Percentiles rank a stretch among this genome's conserved stretches.
These are phyloP conservation scores for Heliopora coerulea DNA, from an alignment of 92 coral and sea anemone species.

Conservation along the genomic window DNA sequence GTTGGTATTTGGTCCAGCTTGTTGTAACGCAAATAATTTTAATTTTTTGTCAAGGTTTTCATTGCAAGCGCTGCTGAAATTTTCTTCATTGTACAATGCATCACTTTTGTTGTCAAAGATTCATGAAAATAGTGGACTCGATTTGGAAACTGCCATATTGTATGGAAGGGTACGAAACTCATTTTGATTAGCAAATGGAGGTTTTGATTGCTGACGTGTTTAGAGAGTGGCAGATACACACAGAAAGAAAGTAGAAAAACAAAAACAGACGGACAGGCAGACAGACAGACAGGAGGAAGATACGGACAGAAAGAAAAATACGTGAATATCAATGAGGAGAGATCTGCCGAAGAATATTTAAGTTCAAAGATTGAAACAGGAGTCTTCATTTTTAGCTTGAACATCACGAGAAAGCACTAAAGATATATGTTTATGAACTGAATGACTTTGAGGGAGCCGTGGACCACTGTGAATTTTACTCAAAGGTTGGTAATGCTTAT, in stretches of 20 bases:
- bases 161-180: conserved; percentile 93
- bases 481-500: conserved; percentile 58
- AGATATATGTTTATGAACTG: conserved; percentile 82
- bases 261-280: neutral
- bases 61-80: conserved; percentile 73
- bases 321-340: too few relatives aligned
- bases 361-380: too few relatives aligned
- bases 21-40: too few relatives aligned
- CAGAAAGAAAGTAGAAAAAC: neutral
- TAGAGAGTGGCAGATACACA: neutral
- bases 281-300: neutral
- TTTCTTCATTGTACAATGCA: conserved; percentile 85
- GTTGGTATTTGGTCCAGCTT: neutral
- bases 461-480: conserved; percentile 82
- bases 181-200: too few relatives aligned
- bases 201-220: too few relatives aligned
- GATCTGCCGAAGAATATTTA: too few relatives aligned
- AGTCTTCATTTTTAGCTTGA: conserved; percentile 65
- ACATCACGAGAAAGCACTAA: conserved; percentile 89
- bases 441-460: conserved; percentile 82
- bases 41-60: conserved; percentile 47
- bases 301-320: too few relatives aligned
- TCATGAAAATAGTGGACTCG: conserved; percentile 82
- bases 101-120: conserved; percentile 80
- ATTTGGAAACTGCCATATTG: conserved; percentile 85